These are phyloP conservation scores for Pyrrhia umbra DNA, from an alignment of 2,888 invertebrate species.

Conservation along the genomic window DNA sequence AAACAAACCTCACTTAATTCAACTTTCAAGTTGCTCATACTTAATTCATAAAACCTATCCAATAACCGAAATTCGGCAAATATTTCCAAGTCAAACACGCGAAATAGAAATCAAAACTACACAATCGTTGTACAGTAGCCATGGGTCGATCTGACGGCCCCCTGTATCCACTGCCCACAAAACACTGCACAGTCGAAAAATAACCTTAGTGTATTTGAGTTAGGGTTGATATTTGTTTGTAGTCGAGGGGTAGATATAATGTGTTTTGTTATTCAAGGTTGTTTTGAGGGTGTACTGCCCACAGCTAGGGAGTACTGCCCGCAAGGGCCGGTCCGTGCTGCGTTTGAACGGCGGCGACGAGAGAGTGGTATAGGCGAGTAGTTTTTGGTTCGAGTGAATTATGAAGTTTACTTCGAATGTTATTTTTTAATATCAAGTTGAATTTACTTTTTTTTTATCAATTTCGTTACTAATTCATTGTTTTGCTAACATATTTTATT, in stretches of 20 bases:
- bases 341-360: conserved; percentile 70
- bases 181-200: conserved; percentile 39
- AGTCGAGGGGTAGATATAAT: conserved; percentile 71
- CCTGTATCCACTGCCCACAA: conserved; percentile 83
- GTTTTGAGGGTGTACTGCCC: conserved; percentile 88
- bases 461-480: too few species aligned
- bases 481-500: too few species aligned
- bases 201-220: conserved; percentile 1
- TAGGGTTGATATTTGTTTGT: conserved; percentile 68
- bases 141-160: conserved; percentile 86
- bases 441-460: neutral
- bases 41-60: conserved; percentile 59
- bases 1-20: conserved; percentile 52
- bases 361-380: conserved; percentile 31
- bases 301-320: conserved; percentile 88
- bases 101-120: conserved; percentile 86
- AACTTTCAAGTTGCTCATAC: conserved; percentile 50
- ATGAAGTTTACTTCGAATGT: neutral
- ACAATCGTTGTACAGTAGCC: conserved; percentile 82
- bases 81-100: conserved; percentile 64
- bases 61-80: conserved; percentile 58
- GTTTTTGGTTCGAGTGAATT: neutral
- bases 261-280: conserved; percentile 80
- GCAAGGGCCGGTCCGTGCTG: conserved; percentile 84
- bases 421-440: too few species aligned